Evolutionary conservation across 2,888 invertebrate genomes (phyloP).

Genomic region (Ligdia adustata): DNA sequence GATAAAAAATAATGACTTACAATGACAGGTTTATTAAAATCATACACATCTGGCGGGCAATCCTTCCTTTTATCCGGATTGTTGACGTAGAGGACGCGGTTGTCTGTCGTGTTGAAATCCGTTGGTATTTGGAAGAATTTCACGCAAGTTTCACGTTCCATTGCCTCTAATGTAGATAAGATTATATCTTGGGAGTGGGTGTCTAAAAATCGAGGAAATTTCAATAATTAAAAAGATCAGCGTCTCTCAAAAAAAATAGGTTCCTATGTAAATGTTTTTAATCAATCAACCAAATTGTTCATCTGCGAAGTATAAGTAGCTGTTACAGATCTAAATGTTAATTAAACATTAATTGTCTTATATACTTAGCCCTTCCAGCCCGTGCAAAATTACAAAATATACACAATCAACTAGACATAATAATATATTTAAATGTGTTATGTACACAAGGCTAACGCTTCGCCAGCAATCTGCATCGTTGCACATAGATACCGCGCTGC

Average conservation of each 20-base stretch:
- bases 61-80: slow-evolving; percentile 60
- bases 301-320: too few species aligned
- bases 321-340: too few species aligned
- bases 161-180: slow-evolving; percentile 41
- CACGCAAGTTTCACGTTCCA: slow-evolving; percentile 63
- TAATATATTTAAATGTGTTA: too few species aligned
- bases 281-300: too few species aligned
- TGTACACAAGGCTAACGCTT: too few species aligned
- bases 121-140: slow-evolving; percentile 64
- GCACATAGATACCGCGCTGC: too few species aligned
- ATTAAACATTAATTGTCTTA: too few species aligned
- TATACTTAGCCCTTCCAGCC: too few species aligned
- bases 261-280: neutral
- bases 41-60: slow-evolving; percentile 50
- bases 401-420: too few species aligned
- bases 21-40: slow-evolving; percentile 52
- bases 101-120: slow-evolving; percentile 37
- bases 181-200: slow-evolving; percentile 68
- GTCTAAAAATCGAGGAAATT: slow-evolving; percentile 44
- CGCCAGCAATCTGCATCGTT: too few species aligned
- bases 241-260: neutral
- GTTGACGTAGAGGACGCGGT: slow-evolving; percentile 55
- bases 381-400: too few species aligned
- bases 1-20: too few species aligned
- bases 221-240: neutral